Base-by-base conservation (phyloP, 2,113 vertebrate genomes). In the Grantiella picta region DNA sequence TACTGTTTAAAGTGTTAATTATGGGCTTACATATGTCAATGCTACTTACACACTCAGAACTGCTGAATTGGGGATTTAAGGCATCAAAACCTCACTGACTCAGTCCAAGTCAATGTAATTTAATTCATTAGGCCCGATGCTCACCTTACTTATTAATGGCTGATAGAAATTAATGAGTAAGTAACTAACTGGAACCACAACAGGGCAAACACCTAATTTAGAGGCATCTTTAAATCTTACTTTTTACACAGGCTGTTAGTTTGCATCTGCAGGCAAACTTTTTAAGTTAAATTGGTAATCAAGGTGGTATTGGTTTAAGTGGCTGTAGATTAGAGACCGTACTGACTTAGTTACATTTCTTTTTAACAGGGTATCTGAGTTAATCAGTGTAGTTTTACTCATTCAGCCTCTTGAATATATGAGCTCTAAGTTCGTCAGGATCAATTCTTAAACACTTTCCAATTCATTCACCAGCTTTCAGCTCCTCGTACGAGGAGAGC, bases 81-180 rank as follows among this genome's bases (percentile, higher is more conserved):
- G 52, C 80, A 59, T 31, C 38, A 63, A 66, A 93, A 59, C 19
- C 38, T 88, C 50, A 82, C 49, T 35, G 54, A 33, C 25, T 82
- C 35, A 54, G 56, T 28, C 47, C 47, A 50, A 95, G n/a, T 72
- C 84, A 87, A 40, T 70, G 44, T 61, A 86, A 42, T 70, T 64
- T 25, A 86, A 86, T 86, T 89, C 81, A 76, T 68, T 85, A 86
- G 52, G 29, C 33, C 25, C 57, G 42, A 57, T 65, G 75, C 72
- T 89, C 28, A 50, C 68, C 73, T 91, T 49, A 57, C 45, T 71
- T 87, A 80, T 65, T 87, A 90, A 72, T 5, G 4, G 38, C 23
- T 91, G 87, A 64, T 91, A 76, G 64, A 95, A 97, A 87, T 79
- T 95, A 97, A 89, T 44, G 66, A 85, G 61, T 69, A 91, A 89